Evolutionary conservation across 2,888 invertebrate species (phyloP).

Genomic region (Phrixothrix hirtus): DNA sequence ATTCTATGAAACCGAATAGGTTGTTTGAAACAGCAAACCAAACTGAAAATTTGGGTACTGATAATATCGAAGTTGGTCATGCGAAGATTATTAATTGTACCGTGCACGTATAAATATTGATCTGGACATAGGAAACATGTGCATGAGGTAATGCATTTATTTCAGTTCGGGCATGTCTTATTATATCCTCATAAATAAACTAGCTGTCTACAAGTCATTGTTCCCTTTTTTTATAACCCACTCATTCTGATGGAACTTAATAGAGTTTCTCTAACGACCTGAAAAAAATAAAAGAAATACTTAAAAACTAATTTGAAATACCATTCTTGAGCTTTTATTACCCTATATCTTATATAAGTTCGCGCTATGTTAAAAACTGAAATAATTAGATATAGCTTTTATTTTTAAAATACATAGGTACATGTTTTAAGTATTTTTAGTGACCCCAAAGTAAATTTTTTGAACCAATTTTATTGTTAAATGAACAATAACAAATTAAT

Average conservation of each 20-base stretch:
- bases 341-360: too few relatives aligned
- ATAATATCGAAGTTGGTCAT: slow-evolving; percentile 20
- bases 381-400: not conserved
- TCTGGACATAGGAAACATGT: slow-evolving; percentile 23
- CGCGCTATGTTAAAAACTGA: not conserved
- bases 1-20: not conserved
- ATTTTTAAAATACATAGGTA: not conserved
- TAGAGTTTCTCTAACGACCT: not conserved
- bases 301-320: too few relatives aligned
- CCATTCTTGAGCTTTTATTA: too few relatives aligned
- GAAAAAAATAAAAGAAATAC: not conserved
- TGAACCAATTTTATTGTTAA: too few relatives aligned
- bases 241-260: slow-evolving; percentile 1
- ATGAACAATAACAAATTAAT: too few relatives aligned
- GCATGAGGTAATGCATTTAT: slow-evolving; percentile 30
- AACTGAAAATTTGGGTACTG: slow-evolving; percentile 5
- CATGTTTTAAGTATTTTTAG: not conserved
- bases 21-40: not conserved
- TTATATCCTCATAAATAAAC: slow-evolving; percentile 37
- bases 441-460: too few relatives aligned
- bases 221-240: slow-evolving; percentile 21
- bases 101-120: slow-evolving; percentile 26
- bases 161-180: slow-evolving; percentile 34
- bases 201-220: slow-evolving; percentile 31
- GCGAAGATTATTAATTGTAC: slow-evolving; percentile 26